Conservation (phyloP, 2,888 invertebrate genomes). For the Acrobasis suavella region DNA sequence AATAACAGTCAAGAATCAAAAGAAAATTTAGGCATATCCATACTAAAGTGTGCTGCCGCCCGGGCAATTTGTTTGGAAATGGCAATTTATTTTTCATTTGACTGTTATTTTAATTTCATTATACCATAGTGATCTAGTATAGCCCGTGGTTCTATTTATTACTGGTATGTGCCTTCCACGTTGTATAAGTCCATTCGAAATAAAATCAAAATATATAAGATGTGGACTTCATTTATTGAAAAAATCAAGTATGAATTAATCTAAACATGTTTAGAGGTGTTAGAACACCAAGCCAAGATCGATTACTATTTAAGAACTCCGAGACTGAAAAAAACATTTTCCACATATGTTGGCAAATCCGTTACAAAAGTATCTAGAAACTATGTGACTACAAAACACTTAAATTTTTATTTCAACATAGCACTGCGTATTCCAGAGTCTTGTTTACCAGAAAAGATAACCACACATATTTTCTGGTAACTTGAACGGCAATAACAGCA, state of each 20-base stretch:
- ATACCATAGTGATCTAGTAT: no score
- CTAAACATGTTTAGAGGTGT: slow-evolving; percentile 4
- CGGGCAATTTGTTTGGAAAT: no score
- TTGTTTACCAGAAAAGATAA: neutral
- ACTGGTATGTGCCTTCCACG: no score
- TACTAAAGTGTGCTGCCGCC: no score
- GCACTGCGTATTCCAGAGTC: neutral
- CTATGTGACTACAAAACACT: neutral
- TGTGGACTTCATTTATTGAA: slow-evolving; percentile 19
- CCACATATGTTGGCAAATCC: neutral
- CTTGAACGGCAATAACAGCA: no score
- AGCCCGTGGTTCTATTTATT: no score
- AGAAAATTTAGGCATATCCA: no score
- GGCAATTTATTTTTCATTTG: no score
- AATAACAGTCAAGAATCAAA: no score
- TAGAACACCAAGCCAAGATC: slow-evolving; percentile 3
- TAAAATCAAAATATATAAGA: neutral
- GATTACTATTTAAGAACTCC: neutral
- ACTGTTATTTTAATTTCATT: no score
- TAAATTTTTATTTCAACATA: neutral
- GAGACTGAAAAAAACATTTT: slow-evolving; percentile 15
- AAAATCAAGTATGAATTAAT: slow-evolving; percentile 20
- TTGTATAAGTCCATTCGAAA: neutral
- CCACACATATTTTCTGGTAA: no score
- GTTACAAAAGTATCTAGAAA: slow-evolving; percentile 14